Conservation (phyloP, 2,797 vertebrate species). For the Myotis planiceps region DNA sequence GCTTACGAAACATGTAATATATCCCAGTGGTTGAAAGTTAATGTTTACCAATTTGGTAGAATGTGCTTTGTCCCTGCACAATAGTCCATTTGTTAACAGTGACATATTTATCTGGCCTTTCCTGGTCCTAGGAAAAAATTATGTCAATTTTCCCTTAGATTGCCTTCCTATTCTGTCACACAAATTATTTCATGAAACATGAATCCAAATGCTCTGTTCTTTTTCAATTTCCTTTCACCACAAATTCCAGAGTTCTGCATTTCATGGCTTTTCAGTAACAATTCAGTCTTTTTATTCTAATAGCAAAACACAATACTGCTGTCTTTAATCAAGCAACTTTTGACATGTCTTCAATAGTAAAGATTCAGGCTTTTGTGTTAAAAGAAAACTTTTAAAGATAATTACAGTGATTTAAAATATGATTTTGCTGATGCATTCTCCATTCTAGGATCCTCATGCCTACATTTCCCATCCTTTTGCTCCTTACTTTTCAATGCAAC, state of each 20-base stretch:
- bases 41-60: conserved; percentile 84
- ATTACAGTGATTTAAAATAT: conserved; percentile 56
- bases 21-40: conserved; percentile 79
- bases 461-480: not conserved
- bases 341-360: conserved; percentile 82
- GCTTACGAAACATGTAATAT: conserved; percentile 43
- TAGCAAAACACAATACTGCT: conserved; percentile 86
- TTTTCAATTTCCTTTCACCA: conserved; percentile 94
- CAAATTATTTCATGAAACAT: conserved; percentile 94
- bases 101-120: conserved; percentile 91
- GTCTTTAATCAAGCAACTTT: conserved; percentile 88
- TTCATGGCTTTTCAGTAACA: conserved; percentile 87
- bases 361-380: conserved; percentile 82
- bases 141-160: conserved; percentile 90
- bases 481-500: not conserved
- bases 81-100: conserved; percentile 89
- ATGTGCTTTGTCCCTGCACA: conserved; percentile 83
- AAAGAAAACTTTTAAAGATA: conserved; percentile 60
- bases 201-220: conserved; percentile 92
- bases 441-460: not conserved
- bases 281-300: conserved; percentile 89
- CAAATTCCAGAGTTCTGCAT: conserved; percentile 87
- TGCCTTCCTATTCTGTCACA: conserved; percentile 90
- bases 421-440: conserved; percentile 18
- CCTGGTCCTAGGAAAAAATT: conserved; percentile 88